These are phyloP conservation scores for Tenthredo distinguenda DNA, from an alignment of 2,888 invertebrate species.

Conservation along the genomic window DNA sequence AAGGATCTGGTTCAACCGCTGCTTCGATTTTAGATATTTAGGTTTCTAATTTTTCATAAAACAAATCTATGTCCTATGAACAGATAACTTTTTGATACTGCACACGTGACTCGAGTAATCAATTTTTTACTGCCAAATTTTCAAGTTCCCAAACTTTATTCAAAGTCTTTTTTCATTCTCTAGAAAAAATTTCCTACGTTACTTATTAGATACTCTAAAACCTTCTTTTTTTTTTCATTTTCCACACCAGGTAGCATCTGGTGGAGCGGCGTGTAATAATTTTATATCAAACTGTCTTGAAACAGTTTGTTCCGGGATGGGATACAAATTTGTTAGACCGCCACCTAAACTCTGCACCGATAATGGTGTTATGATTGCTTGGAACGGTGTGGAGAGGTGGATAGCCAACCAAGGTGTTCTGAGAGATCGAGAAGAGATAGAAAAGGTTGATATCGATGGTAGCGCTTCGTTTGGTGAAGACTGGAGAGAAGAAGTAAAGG, in stretches of 20 bases:
- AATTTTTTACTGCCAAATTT: too few species aligned
- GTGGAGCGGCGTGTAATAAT: slow-evolving; percentile 97
- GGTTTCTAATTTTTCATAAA: too few species aligned
- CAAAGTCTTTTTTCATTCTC: background rate
- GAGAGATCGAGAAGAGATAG: slow-evolving; percentile 78
- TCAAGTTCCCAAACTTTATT: too few species aligned
- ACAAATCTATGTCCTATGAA: too few species aligned
- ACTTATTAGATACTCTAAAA: background rate
- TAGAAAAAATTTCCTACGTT: background rate
- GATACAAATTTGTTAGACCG: slow-evolving; percentile 86
- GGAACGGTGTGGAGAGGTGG: slow-evolving; percentile 95
- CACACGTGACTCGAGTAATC: too few species aligned
- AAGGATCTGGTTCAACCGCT: too few species aligned
- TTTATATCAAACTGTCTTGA: slow-evolving; percentile 87
- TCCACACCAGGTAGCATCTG: slow-evolving; percentile 88
- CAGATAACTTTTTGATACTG: too few species aligned
- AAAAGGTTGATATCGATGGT: slow-evolving; percentile 82
- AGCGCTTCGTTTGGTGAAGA: slow-evolving; percentile 83
- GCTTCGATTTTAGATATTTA: too few species aligned
- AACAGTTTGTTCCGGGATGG: slow-evolving; percentile 83
- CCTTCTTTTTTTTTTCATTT: slow-evolving; percentile 14
- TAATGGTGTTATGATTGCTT: slow-evolving; percentile 99
- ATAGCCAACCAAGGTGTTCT: slow-evolving; percentile 78
- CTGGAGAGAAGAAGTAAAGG: slow-evolving; percentile 81
- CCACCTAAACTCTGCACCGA: slow-evolving; percentile 95